Conservation (phyloP, 1,140 invertebrate genomes). For the Drosophila carrolli region DNA sequence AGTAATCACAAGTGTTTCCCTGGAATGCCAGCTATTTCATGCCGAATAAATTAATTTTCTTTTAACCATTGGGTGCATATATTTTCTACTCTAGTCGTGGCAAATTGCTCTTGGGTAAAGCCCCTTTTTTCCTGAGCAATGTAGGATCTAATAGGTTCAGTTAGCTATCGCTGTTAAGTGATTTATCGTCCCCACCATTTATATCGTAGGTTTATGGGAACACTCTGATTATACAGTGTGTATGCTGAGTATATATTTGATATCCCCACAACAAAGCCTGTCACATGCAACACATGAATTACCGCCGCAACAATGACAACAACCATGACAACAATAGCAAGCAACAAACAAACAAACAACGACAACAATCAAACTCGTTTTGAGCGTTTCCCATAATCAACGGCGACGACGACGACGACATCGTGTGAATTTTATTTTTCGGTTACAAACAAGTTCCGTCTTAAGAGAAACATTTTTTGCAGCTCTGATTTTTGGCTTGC, state of each 20-base stretch:
- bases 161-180: slow-evolving; percentile 12
- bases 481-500: slow-evolving; percentile 45
- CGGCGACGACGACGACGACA: slow-evolving; percentile 34
- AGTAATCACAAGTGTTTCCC: slow-evolving; percentile 24
- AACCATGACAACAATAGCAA: slow-evolving; percentile 15
- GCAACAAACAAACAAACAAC: slow-evolving; percentile 32
- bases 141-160: neutral
- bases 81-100: slow-evolving; percentile 17
- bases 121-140: neutral
- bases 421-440: slow-evolving; percentile 69
- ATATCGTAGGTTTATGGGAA: slow-evolving; percentile 13
- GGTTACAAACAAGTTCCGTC: slow-evolving; percentile 55
- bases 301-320: slow-evolving; percentile 37
- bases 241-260: slow-evolving; percentile 1
- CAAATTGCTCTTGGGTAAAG: slow-evolving; percentile 15
- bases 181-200: slow-evolving; percentile 20
- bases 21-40: slow-evolving; percentile 12
- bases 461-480: slow-evolving; percentile 27
- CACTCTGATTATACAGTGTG: slow-evolving; percentile 11
- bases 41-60: slow-evolving; percentile 27
- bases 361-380: slow-evolving; percentile 65
- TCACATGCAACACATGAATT: slow-evolving; percentile 71
- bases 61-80: slow-evolving; percentile 17
- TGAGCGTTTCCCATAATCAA: slow-evolving; percentile 70
- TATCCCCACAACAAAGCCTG: slow-evolving; percentile 15